Conservation (phyloP, 2,888 invertebrate species). For the Dolichopus griseipennis region DNA sequence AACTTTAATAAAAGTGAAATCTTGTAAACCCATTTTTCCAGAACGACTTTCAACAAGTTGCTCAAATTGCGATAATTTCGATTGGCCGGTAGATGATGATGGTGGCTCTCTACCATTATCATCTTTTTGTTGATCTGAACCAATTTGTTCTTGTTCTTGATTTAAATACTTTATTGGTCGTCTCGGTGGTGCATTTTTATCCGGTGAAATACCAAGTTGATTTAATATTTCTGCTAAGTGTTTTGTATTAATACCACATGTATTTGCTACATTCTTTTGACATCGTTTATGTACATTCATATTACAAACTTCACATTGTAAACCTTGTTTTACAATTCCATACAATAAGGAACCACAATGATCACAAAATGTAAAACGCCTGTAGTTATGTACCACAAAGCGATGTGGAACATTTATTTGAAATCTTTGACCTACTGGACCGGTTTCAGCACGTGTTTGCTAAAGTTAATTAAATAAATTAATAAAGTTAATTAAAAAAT, state of each 20-base stretch:
- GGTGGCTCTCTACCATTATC: conserved; percentile 32
- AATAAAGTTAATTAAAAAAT: conserved; percentile 12
- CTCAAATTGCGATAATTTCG: conserved; percentile 30
- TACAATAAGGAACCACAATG: conserved; percentile 97
- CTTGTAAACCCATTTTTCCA: conserved; percentile 63
- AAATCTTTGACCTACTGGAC: conserved; percentile 70
- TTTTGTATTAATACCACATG: conserved; percentile 96
- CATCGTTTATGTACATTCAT: conserved; percentile 99
- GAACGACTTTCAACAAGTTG: conserved; percentile 36
- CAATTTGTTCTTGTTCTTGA: conserved; percentile 45
- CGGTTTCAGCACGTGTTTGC: conserved; percentile 51
- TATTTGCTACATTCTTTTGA: conserved; percentile 98
- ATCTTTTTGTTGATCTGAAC: conserved; percentile 40
- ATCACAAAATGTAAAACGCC: conserved; percentile 98
- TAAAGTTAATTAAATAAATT: conserved; percentile 22
- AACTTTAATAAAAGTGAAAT: conserved; percentile 97
- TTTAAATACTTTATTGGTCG: conserved; percentile 48
- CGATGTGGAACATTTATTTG: conserved; percentile 98
- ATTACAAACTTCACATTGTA: conserved; percentile 93
- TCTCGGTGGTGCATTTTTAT: conserved; percentile 63
- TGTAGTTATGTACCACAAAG: conserved; percentile 92
- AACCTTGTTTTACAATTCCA: conserved; percentile 90
- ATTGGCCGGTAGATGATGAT: conserved; percentile 23
- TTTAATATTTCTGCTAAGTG: conserved; percentile 89
- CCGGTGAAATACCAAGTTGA: conserved; percentile 84